These are phyloP conservation scores for Passer montanus DNA, from an alignment of 2,113 vertebrate species.

Conservation along the genomic window DNA sequence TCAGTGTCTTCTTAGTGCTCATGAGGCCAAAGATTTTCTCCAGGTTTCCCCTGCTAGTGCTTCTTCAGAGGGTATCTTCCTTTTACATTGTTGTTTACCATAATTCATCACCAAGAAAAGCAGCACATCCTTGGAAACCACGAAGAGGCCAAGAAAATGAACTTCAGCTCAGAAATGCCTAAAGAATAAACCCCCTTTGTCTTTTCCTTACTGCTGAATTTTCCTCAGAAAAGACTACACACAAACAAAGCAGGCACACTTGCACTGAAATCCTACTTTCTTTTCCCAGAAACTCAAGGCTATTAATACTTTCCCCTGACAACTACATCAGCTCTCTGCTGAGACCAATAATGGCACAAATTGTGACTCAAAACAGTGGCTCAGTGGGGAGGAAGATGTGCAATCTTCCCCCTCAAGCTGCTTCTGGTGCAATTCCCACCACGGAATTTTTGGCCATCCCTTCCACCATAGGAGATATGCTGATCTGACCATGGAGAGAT, in stretches of 20 bases:
- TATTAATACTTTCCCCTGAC: conserved; percentile 36
- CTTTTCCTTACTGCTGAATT: background rate
- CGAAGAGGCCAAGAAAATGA: background rate
- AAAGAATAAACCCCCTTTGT: background rate
- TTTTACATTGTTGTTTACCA: background rate
- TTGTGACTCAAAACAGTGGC: background rate
- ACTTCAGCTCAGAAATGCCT: background rate
- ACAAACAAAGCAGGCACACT: background rate
- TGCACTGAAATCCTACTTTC: background rate
- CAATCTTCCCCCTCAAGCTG: background rate
- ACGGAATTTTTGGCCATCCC: background rate
- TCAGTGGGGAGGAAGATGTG: background rate
- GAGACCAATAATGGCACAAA: background rate
- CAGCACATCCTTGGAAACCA: background rate
- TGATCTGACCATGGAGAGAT: background rate
- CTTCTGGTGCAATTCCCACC: background rate
- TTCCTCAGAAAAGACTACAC: background rate
- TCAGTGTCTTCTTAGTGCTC: background rate
- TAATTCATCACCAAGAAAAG: background rate
- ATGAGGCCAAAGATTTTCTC: background rate
- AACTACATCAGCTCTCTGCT: background rate
- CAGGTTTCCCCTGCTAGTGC: background rate
- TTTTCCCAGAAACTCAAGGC: background rate
- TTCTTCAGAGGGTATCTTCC: background rate
- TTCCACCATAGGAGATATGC: background rate